These are phyloP conservation scores for Meloidogyne hapla DNA, from an alignment of 1,140 invertebrate species.

Conservation along the genomic window DNA sequence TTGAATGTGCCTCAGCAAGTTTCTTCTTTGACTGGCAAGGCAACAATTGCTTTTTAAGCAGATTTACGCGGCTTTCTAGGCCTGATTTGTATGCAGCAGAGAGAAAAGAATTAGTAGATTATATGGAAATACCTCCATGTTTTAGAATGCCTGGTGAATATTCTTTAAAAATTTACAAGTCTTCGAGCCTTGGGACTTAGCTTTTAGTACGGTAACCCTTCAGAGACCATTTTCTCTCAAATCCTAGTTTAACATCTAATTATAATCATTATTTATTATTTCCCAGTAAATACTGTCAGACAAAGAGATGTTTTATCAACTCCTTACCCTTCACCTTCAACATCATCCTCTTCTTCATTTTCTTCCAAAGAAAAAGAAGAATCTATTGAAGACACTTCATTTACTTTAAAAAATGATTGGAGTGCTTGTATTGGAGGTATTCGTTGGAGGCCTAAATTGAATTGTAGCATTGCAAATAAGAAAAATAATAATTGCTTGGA, in stretches of 20 bases:
- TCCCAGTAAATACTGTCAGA: neutral
- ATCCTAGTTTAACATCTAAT: neutral
- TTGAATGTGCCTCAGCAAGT: constrained; percentile 42
- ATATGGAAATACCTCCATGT: constrained; percentile 45
- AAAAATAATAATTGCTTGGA: constrained; percentile 1
- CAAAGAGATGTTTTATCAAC: neutral
- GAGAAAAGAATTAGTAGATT: constrained; percentile 43
- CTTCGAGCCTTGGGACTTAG: no score
- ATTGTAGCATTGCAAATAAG: constrained; percentile 19
- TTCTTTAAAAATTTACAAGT: no score
- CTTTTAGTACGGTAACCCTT: no score
- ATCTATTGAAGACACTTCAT: neutral
- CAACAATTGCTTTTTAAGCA: constrained; percentile 48
- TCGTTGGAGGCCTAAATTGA: constrained; percentile 23
- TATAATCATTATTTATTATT: neutral
- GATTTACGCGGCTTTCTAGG: constrained; percentile 39
- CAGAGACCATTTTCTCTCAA: neutral
- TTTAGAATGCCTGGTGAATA: constrained; percentile 2
- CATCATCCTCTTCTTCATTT: neutral
- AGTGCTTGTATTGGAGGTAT: constrained; percentile 36
- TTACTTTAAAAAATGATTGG: constrained; percentile 22
- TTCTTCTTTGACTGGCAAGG: constrained; percentile 46
- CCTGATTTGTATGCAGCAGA: constrained; percentile 46
- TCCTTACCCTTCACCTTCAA: neutral
- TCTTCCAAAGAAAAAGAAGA: neutral